Evolutionary conservation across 37 sponge, comb jelly and placozoan genomes (phyloP), one percentile per base, ranked within the genome.

Genomic region (Diacarnus erythraeanus): DNA sequence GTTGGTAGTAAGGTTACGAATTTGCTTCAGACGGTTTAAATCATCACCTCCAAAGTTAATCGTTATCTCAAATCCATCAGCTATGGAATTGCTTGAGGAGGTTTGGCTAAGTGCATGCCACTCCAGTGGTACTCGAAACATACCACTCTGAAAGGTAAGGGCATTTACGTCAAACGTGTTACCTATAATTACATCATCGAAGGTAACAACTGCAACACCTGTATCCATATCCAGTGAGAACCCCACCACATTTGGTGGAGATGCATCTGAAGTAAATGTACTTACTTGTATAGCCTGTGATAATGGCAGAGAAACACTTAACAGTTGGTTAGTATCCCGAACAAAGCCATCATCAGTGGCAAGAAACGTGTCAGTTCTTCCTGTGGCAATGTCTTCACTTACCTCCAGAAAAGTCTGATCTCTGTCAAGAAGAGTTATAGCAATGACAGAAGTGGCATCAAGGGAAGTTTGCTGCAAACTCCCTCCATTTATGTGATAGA

Each of bases 21-120:
- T 86, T 58, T 89, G 94, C 69, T 94, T 94, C 37, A 96, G 61
- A 6, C 86, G 69, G 42, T 96, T 96, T 21, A 96, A 68, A 56
- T 96, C 96, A 20, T 36, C 63, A 39, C n/a, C 40, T n/a, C 91
- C 75, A 68, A 94, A 37, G n/a, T 42, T 18, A 12, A 92, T 77
- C 1, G 56, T 59, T 1, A 92, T 34, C 3, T 21, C 20, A 42
- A 92, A 96, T 22, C 90, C 93, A 73, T 72, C 56, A 0, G 31
- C 59, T 1, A 47, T 18, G 17, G 83, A 79, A 59, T 27, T 57
- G 42, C 77, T 44, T 44, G 87, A 87, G 37, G 81, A 82, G 30
- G 60, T 31, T 18, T 43, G 34, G 26, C 75, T 89, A 30, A 88
- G 64, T 3, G 86, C 78, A 43, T 77, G 80, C 84, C 77, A 82